Evolutionary conservation across 2,797 vertebrate genomes (phyloP), one percentile per base, ranked within the genome.

Genomic region (Emydoidea blandingii): DNA sequence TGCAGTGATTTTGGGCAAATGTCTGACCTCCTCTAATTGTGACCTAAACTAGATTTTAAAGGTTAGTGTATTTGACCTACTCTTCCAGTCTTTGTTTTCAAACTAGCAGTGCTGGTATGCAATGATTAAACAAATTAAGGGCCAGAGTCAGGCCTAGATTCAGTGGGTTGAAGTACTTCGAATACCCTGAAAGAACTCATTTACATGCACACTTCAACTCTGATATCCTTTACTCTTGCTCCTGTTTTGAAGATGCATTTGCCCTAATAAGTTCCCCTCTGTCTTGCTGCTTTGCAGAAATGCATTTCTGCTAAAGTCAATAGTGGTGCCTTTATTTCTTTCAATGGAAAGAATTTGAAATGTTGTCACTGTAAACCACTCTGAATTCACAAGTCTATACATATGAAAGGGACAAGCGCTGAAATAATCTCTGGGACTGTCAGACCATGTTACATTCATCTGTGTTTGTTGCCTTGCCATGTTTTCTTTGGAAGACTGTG

Each of bases 31-130:
- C 8, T 44, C 59, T 34, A 34, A 62, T 62, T 62, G 59, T 68
- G 74, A 91, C 56, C 34, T 91, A 87, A 88, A 34, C 4, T 25
- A 87, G 68, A 21, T 68, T 95, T 83, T 4, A 44, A 50, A 85
- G 81, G 53, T 29, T 74, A 59, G 3, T 79, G 10, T 8, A 83
- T 27, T 54, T 65, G 34, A 83, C 81, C 85, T 76, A 31, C n/a
- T 92, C 86, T 86, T 3, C 0, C 29, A 81, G 12, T 50, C 25
- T 49, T 8, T 59, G 3, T 47, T 85, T 89, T 81, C 89, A n/a
- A 25, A 57, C 7, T 19, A 85, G 49, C 5, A 41, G 25, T 49
- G 11, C 1, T 0, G 1, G 31, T 62, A 44, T 49, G 88, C 44
- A n/a, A 41, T 44, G 53, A 8, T 27, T 68, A 92, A 52, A 27